phyloP scores from a whole-genome alignment of 1,140 invertebrate genomes.

The Pissodes strobi region DNA sequence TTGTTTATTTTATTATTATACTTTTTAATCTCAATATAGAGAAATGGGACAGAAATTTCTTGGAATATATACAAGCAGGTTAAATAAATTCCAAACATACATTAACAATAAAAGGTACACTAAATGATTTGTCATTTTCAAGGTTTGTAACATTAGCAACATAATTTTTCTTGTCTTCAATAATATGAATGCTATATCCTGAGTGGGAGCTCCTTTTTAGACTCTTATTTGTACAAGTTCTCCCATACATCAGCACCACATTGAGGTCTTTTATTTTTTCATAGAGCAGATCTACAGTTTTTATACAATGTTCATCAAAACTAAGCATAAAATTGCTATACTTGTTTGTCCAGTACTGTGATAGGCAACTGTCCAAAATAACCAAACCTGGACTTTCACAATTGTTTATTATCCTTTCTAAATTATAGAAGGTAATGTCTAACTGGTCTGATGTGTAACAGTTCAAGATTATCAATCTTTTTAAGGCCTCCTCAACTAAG shows the following conservation, averaged over 20 bases:
- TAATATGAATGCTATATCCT: slow-evolving; percentile 17
- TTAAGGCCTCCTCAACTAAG: slow-evolving; percentile 27
- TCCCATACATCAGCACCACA: slow-evolving; percentile 30
- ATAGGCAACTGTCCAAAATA: slow-evolving; percentile 27
- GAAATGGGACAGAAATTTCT: too few species aligned
- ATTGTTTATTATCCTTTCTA: slow-evolving; percentile 33
- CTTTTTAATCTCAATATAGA: too few species aligned
- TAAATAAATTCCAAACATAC: too few species aligned
- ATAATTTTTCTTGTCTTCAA: background rate
- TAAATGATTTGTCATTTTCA: background rate
- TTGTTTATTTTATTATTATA: too few species aligned
- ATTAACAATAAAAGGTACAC: too few species aligned
- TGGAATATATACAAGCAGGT: too few species aligned
- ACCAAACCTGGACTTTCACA: slow-evolving; percentile 26
- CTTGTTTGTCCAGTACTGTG: slow-evolving; percentile 27
- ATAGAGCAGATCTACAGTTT: slow-evolving; percentile 21
- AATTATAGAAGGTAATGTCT: slow-evolving; percentile 31
- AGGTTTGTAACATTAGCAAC: slow-evolving; percentile 2
- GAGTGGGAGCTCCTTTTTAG: background rate
- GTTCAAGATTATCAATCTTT: slow-evolving; percentile 33
- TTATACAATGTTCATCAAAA: slow-evolving; percentile 25
- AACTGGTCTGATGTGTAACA: slow-evolving; percentile 33
- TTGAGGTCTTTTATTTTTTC: slow-evolving; percentile 29
- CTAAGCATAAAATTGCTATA: slow-evolving; percentile 19
- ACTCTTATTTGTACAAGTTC: background rate